phyloP scores from a whole-genome alignment of 2,797 vertebrate genomes.

The Hydrophis major region DNA sequence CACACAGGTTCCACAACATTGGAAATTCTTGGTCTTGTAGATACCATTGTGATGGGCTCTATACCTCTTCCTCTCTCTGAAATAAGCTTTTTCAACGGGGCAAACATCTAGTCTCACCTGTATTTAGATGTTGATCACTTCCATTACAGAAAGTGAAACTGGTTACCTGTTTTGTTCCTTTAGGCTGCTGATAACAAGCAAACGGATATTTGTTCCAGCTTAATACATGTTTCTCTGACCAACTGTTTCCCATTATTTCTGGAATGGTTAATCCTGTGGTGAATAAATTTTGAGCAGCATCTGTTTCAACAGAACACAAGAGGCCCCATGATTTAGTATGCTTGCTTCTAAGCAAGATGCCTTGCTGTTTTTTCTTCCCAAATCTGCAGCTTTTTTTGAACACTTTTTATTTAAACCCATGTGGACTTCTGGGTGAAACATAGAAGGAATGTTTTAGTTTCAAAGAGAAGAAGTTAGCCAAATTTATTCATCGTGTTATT shows the following conservation, averaged over 20 bases:
- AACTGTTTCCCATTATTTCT: conserved; percentile 64
- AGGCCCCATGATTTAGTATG: conserved; percentile 51
- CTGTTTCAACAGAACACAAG: conserved; percentile 42
- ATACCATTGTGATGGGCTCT: neutral
- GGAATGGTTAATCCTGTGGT: conserved; percentile 58
- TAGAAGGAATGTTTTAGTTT: conserved; percentile 47
- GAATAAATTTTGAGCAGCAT: conserved; percentile 57
- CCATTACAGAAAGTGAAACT: neutral
- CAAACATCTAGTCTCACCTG: conserved; percentile 19
- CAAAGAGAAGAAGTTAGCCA: conserved; percentile 50
- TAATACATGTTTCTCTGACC: conserved; percentile 53
- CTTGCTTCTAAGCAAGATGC: conserved; percentile 29
- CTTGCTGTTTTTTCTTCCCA: conserved; percentile 47
- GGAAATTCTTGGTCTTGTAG: neutral
- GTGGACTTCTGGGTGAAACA: conserved; percentile 47
- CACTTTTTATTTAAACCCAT: conserved; percentile 57
- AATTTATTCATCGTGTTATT: conserved; percentile 58
- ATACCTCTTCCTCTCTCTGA: neutral
- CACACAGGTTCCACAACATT: neutral
- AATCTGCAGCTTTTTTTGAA: conserved; percentile 43
- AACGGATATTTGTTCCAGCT: conserved; percentile 57
- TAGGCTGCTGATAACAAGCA: conserved; percentile 62
- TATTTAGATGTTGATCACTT: neutral
- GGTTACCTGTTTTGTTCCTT: conserved; percentile 55
- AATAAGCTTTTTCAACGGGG: conserved; percentile 19